These are phyloP conservation scores for Aphyosemion australe DNA, from an alignment of 2,113 vertebrate genomes.

Conservation along the genomic window DNA sequence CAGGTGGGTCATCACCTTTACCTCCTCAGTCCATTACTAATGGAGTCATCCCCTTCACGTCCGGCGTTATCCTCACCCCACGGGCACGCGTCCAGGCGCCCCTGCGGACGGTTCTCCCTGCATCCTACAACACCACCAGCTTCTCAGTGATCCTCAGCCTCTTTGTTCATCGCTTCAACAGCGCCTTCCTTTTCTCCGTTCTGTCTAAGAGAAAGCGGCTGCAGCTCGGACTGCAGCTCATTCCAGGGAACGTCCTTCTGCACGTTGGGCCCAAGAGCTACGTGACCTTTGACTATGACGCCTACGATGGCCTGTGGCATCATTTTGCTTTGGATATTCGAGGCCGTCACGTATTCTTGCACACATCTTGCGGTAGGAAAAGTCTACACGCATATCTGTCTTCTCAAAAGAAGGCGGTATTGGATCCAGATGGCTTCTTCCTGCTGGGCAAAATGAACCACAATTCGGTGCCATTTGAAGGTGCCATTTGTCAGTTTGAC, in stretches of 20 bases:
- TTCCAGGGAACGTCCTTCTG: slow-evolving; percentile 84
- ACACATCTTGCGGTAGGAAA: slow-evolving; percentile 89
- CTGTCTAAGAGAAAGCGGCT: slow-evolving; percentile 87
- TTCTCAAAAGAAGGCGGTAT: slow-evolving; percentile 80
- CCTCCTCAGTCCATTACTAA: slow-evolving; percentile 69
- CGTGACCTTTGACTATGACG: slow-evolving; percentile 90
- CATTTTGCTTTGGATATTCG: slow-evolving; percentile 87
- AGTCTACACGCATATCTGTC: slow-evolving; percentile 83
- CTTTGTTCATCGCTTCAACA: slow-evolving; percentile 92
- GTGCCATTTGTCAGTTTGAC: slow-evolving; percentile 96
- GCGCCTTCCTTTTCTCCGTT: slow-evolving; percentile 89
- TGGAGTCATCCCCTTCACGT: slow-evolving; percentile 91
- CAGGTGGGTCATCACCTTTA: slow-evolving; percentile 54
- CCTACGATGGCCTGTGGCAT: slow-evolving; percentile 95
- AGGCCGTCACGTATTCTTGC: slow-evolving; percentile 83
- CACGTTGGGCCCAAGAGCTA: slow-evolving; percentile 87
- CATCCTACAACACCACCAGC: slow-evolving; percentile 74
- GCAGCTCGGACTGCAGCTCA: slow-evolving; percentile 92
- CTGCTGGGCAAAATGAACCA: slow-evolving; percentile 91
- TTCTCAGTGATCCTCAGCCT: slow-evolving; percentile 90
- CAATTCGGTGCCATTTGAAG: slow-evolving; percentile 90
- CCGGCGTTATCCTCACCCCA: slow-evolving; percentile 92
- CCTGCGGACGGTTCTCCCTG: slow-evolving; percentile 79
- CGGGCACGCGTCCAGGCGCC: slow-evolving; percentile 85
- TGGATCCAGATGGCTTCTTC: slow-evolving; percentile 91